phyloP scores from a whole-genome alignment of 2,797 vertebrate genomes.

The Hyperoplus lanceolatus region DNA sequence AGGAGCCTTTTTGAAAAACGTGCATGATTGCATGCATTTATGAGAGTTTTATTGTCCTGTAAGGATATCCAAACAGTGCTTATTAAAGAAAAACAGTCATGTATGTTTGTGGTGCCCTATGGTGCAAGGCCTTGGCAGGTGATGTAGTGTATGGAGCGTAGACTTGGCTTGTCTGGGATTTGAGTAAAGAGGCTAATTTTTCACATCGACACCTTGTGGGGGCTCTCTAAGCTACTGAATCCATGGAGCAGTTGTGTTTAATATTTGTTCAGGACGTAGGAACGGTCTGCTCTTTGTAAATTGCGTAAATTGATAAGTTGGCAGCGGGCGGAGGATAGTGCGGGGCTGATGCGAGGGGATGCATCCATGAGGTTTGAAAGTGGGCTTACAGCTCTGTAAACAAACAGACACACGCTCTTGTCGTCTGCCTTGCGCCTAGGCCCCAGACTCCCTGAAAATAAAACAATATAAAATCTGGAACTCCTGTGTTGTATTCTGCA shows the following conservation, averaged over 20 bases:
- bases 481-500: slow-evolving; percentile 54
- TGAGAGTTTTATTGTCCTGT: slow-evolving; percentile 69
- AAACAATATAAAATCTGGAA: slow-evolving; percentile 72
- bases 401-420: slow-evolving; percentile 81
- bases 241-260: slow-evolving; percentile 68
- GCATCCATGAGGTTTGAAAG: slow-evolving; percentile 81
- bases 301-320: slow-evolving; percentile 86
- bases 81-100: slow-evolving; percentile 85
- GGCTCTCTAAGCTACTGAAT: slow-evolving; percentile 75
- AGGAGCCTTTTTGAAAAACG: slow-evolving; percentile 43
- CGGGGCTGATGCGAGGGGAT: slow-evolving; percentile 67
- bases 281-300: slow-evolving; percentile 79
- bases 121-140: slow-evolving; percentile 65
- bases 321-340: slow-evolving; percentile 60
- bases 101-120: slow-evolving; percentile 81
- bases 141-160: slow-evolving; percentile 64
- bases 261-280: slow-evolving; percentile 72
- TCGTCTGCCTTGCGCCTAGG: slow-evolving; percentile 57
- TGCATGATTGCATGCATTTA: slow-evolving; percentile 49
- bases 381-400: slow-evolving; percentile 89
- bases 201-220: slow-evolving; percentile 76
- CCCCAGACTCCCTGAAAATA: slow-evolving; percentile 66
- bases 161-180: slow-evolving; percentile 57
- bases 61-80: slow-evolving; percentile 78
- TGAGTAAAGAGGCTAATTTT: slow-evolving; percentile 72